Evolutionary conservation across 2,888 invertebrate species (phyloP).

Genomic region (Sceliomorpha sp.): DNA sequence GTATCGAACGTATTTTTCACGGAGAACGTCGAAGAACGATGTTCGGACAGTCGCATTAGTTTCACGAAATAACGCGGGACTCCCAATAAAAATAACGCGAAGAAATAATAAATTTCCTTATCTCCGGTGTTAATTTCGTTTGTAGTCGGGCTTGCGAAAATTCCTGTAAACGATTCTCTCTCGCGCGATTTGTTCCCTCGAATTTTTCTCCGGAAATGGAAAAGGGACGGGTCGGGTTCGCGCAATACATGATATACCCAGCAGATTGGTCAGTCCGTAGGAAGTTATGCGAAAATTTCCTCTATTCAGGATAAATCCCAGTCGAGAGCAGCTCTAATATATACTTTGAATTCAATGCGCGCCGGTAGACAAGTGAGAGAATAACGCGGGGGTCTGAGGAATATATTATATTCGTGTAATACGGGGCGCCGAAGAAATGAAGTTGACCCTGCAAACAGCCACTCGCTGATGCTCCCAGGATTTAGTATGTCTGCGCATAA

Average conservation of each 20-base stretch:
- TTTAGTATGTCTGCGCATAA: slow-evolving; percentile 29
- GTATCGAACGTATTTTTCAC: no score
- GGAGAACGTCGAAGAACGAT: no score
- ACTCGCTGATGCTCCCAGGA: slow-evolving; percentile 58
- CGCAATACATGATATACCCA: slow-evolving; percentile 7
- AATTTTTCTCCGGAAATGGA: slow-evolving; percentile 1
- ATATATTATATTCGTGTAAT: slow-evolving; percentile 65
- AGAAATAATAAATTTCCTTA: no score
- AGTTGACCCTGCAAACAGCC: slow-evolving; percentile 68
- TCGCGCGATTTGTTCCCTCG: no score
- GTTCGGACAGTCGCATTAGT: no score
- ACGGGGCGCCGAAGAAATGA: slow-evolving; percentile 63
- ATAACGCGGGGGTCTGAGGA: slow-evolving; percentile 39
- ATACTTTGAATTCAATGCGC: slow-evolving; percentile 57
- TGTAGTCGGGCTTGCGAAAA: no score
- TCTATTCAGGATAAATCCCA: slow-evolving; percentile 63
- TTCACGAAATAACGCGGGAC: no score
- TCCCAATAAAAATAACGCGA: no score
- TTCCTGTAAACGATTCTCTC: no score
- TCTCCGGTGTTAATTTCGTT: no score
- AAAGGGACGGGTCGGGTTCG: no score
- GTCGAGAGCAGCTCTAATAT: slow-evolving; percentile 68
- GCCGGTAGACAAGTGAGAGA: slow-evolving; percentile 26
- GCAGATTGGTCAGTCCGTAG: slow-evolving; percentile 20
- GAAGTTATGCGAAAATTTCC: slow-evolving; percentile 29